Evolutionary conservation across 2,113 vertebrate species (phyloP), one percentile per base, ranked within the genome.

Genomic region (Hypanus sabinus): DNA sequence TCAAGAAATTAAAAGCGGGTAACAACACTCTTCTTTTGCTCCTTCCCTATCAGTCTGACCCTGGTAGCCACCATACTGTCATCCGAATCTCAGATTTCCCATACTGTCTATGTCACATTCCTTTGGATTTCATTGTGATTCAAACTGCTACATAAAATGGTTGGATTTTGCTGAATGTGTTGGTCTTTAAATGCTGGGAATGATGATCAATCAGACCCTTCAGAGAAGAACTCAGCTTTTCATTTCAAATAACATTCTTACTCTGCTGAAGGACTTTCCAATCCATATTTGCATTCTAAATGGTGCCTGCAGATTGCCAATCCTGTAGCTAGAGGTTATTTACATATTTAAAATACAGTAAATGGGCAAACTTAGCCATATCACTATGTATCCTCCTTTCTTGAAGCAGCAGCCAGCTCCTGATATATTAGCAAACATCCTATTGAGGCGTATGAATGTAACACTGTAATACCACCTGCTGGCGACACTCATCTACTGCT

Each of bases 391-490:
- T 88, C n/a, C 7, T 4, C 22, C 22, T 27, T 33, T 92, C 36
- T 22, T 71, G 18, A 38, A 36, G 30, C 20, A 91, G 36, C 68
- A 16, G 14, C 87, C 87, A 68, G 62, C n/a, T 36, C 12, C n/a
- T 33, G 87, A 68, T 36, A 73, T 7, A 18, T 46, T 73, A 75
- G 70, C 22, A 70, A 33, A 24, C 22, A 30, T 93, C 16, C 83
- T 68, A 55, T 7, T 55, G 9, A 30, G 18, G 22, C 30, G 46
- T 93, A 73, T 93, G 73, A 46, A 73, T 5, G 24, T 73, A 24
- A 73, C 91, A 73, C 70, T 73, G 91, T 71, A 75, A 73, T 73
- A 14, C 91, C 91, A 93, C 22, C 91, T 93, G 70, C 22, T 93
- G 91, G 91, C 55, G 36, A 73, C 70, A 73, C 70, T 30, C 70